Evolutionary conservation across 2,888 invertebrate species (phyloP).

Genomic region (Lomographa bimaculata): DNA sequence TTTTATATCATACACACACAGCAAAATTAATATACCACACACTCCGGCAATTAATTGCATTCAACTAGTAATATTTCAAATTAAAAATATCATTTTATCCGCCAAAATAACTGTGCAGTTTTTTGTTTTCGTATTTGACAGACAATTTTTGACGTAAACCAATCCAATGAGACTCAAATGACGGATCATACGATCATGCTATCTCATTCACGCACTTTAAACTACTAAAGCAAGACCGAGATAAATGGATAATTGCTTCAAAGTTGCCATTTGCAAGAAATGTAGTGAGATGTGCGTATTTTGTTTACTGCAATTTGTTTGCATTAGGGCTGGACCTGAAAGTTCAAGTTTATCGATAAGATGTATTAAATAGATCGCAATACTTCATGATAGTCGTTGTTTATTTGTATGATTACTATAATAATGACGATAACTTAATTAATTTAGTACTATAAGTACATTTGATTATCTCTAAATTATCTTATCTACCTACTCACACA

Average conservation of each 20-base stretch:
- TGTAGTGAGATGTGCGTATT: constrained; percentile 39
- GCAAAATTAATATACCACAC: constrained; percentile 43
- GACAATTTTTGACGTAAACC: constrained; percentile 52
- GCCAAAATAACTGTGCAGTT: constrained; percentile 41
- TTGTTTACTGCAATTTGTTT: constrained; percentile 29
- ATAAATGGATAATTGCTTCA: constrained; percentile 34
- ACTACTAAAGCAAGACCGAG: constrained; percentile 42
- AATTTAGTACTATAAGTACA: no score
- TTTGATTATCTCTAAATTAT: no score
- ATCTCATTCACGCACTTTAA: constrained; percentile 43
- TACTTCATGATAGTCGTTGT: not conserved
- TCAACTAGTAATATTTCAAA: constrained; percentile 37
- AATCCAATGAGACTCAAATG: constrained; percentile 55
- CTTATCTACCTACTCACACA: no score
- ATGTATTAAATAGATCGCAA: no score
- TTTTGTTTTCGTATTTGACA: constrained; percentile 52
- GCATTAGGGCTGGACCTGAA: constrained; percentile 37
- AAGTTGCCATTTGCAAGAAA: constrained; percentile 47
- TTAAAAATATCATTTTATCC: constrained; percentile 49
- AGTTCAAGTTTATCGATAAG: constrained; percentile 34
- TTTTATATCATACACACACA: constrained; percentile 44
- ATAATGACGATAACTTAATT: no score
- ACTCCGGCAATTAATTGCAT: constrained; percentile 34
- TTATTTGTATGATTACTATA: no score
- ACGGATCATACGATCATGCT: constrained; percentile 73